phyloP scores from a whole-genome alignment of 1,140 invertebrate genomes.

The Caenorhabditis brenneri region DNA sequence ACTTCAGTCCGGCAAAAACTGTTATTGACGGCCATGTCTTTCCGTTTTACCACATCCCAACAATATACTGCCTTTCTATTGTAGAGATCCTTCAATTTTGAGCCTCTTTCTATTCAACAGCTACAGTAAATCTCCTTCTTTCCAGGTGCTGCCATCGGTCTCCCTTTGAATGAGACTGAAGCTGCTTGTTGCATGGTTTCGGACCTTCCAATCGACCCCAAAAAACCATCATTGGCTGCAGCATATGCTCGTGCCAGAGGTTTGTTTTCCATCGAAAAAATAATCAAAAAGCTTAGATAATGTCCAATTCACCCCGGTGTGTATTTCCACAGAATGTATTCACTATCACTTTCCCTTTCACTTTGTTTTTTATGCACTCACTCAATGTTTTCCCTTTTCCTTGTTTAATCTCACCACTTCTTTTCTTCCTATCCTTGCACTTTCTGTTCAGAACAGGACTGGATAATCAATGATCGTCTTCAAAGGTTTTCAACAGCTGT shows the following conservation, averaged over 20 bases:
- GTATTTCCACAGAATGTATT: conserved; percentile 24
- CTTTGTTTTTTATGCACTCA: conserved; percentile 14
- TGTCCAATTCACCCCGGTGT: no score
- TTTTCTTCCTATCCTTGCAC: background rate
- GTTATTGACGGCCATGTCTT: no score
- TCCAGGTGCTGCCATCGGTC: conserved; percentile 83
- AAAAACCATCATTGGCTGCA: conserved; percentile 81
- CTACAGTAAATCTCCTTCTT: no score
- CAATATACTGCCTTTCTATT: no score
- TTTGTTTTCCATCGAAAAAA: conserved; percentile 54
- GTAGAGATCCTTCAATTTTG: no score
- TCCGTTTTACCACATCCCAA: no score
- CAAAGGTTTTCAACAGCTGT: background rate
- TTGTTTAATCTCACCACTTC: background rate
- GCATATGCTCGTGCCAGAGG: conserved; percentile 91
- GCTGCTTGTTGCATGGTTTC: conserved; percentile 91
- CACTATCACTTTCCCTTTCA: background rate
- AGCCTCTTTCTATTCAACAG: no score
- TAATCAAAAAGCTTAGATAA: no score
- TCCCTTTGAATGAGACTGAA: conserved; percentile 79
- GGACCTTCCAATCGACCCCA: conserved; percentile 76
- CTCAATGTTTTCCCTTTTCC: background rate
- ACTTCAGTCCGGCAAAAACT: no score
- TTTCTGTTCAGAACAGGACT: conserved; percentile 48
- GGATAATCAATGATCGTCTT: conserved; percentile 40